Evolutionary conservation across 2,888 invertebrate genomes (phyloP), one percentile per base, ranked within the genome.

Genomic region (Hydrotaea diabolus): DNA sequence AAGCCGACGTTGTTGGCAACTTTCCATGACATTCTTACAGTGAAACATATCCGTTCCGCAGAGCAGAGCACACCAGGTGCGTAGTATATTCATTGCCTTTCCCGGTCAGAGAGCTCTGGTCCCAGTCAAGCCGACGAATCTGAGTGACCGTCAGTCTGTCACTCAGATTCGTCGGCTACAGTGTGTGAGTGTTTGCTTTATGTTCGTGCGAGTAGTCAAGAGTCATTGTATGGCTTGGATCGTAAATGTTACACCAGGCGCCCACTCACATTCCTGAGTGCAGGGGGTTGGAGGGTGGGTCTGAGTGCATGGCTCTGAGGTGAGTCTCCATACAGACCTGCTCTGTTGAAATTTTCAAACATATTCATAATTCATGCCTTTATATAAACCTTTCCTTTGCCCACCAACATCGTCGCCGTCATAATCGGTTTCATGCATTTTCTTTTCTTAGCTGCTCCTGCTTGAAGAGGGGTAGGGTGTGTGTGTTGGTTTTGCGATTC

Each of bases 1-100:
- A 74, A 80, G 57, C 66, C 79, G 74, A 69, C 69, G 39, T 74
- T 66, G 74, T 74, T 80, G 79, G 74, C 79, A 80, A 66, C 73
- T 80, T 80, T 73, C 55, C 73, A 66, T 79, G 73, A 64, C 49
- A 79, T 73, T 73, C 55, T 73, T 66, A 69, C 66, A 46, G 39
- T 55, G 46, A 15, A 69, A 57, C 55, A 17, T 49, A 53, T 53
- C n/a, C 49, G 55, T 31, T 43, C 57, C 4, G 55, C 19, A 15
- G 31, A n/a, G 26, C 31, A 36, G 11, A 66, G 15, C 13, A 17
- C 69, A 31, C 31, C 31, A 77, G 69, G 57, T 77, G 77, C 77
- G 69, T 77, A 77, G 39, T 26, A n/a, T 46, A 43, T 66, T 11
- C 17, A 31, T 4, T 66, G 55, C 9, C 23, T 55, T 17, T n/a